Evolutionary conservation across 2,888 invertebrate genomes (phyloP).

Genomic region (Drosophila niveifrons): DNA sequence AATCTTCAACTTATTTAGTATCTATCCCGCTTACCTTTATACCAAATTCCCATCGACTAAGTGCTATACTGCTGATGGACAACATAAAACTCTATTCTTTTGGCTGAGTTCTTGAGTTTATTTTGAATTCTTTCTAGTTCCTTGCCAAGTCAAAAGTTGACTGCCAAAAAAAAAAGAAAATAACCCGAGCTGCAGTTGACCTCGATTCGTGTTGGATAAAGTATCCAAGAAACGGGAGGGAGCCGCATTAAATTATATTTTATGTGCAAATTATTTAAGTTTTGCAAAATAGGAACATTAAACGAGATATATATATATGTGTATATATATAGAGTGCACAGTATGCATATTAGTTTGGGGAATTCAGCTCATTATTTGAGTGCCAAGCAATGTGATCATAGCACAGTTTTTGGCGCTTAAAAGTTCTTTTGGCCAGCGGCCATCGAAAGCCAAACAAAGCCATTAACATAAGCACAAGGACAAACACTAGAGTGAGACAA

Average conservation of each 20-base stretch:
- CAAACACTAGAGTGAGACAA: constrained; percentile 11
- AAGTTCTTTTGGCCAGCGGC: constrained; percentile 65
- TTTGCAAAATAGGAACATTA: constrained; percentile 74
- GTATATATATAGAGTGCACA: neutral
- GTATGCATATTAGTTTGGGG: constrained; percentile 1
- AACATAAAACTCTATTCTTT: neutral
- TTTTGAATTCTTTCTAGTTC: constrained; percentile 22
- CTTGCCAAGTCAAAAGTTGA: constrained; percentile 38
- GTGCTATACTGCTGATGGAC: neutral
- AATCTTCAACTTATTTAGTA: neutral
- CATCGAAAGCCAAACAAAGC: constrained; percentile 71
- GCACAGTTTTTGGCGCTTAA: constrained; percentile 37
- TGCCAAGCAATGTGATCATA: constrained; percentile 46
- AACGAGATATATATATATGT: constrained; percentile 28
- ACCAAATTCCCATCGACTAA: neutral
- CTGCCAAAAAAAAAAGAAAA: constrained; percentile 56
- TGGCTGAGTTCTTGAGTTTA: constrained; percentile 2
- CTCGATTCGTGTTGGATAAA: constrained; percentile 41
- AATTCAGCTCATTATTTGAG: constrained; percentile 61
- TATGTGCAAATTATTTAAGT: constrained; percentile 77
- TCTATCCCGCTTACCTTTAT: neutral
- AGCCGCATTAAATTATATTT: constrained; percentile 75
- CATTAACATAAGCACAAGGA: constrained; percentile 68
- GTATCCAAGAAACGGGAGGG: constrained; percentile 10
- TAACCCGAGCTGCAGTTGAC: constrained; percentile 55